phyloP scores from a whole-genome alignment of 2,888 invertebrate genomes.

The Tachina lurida region DNA sequence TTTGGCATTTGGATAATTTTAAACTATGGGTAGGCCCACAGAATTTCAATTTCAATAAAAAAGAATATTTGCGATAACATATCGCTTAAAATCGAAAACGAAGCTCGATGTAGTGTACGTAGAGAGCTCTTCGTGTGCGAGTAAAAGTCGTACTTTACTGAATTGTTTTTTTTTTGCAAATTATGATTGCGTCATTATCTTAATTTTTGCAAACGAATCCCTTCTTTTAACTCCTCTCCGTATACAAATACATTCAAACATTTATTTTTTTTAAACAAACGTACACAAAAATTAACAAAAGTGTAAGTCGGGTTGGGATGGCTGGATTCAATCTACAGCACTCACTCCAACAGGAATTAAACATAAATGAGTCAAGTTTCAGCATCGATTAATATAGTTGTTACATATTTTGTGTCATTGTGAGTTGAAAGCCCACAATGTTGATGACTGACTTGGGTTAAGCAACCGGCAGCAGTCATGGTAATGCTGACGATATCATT shows the following conservation, averaged over 20 bases:
- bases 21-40: no score
- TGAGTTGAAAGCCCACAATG: slow-evolving; percentile 62
- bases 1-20: no score
- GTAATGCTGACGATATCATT: slow-evolving; percentile 37
- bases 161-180: neutral
- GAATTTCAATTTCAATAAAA: no score
- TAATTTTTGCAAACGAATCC: neutral
- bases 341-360: slow-evolving; percentile 1
- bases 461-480: slow-evolving; percentile 61
- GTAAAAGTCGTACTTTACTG: no score
- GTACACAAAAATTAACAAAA: slow-evolving; percentile 7
- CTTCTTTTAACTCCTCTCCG: neutral
- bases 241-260: neutral
- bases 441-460: slow-evolving; percentile 67
- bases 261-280: neutral
- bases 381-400: slow-evolving; percentile 69
- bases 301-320: neutral
- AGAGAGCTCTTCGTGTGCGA: no score
- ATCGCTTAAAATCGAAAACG: no score
- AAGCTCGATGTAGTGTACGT: no score
- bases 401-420: slow-evolving; percentile 59
- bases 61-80: no score
- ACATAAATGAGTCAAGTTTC: slow-evolving; percentile 64
- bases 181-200: neutral
- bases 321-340: neutral